Evolutionary conservation across 2,797 vertebrate genomes (phyloP), one percentile per base, ranked within the genome.

Genomic region (Sylvia borin): DNA sequence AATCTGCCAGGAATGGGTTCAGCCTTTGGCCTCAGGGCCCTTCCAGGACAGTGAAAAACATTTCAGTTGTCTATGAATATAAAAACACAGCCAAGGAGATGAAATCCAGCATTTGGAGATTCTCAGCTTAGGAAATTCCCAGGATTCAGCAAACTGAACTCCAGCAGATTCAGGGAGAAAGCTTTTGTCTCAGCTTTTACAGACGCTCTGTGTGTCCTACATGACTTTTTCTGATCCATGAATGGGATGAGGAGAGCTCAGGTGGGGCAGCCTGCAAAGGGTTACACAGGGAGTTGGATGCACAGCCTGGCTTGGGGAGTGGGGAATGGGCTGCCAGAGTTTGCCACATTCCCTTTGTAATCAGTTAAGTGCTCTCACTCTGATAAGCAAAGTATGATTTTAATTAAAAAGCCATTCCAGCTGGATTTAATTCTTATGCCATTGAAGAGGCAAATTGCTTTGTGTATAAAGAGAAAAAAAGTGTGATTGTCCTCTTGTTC

Each of bases 341-440:
- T 65, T 94, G 83, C 65, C 74, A 71, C 2, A 0, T 68, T 85
- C 81, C 75, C 66, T 81, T 29, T 80, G 89, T 71, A 89, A 95
- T 89, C 89, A 91, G 74, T 61, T 90, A 93, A 94, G n/a, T 51
- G 80, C 79, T 92, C 91, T 85, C 78, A 50, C 54, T 93, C 88
- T 73, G 86, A 88, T 94, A 95, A 95, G 77, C 57, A 60, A 96
- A 84, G 74, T 65, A 74, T 86, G 85, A 71, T 89, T 95, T 95
- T 96, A 95, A 97, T 97, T 95, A 91, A 96, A 92, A 94, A 96
- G 50, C 83, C 67, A 89, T 95, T 95, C 87, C 80, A 75, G 83
- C 57, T 95, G 93, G 85, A 91, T 95, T 94, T 84, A 65, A 92
- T 92, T 90, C 73, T 71, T 89, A 25, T 57, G 64, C 77, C 80